Percentiles rank a stretch among this genome's conserved stretches.
Evolutionary conservation across 2,113 vertebrate species (phyloP).

Genomic region (Cyphomyrus discorhynchus): DNA sequence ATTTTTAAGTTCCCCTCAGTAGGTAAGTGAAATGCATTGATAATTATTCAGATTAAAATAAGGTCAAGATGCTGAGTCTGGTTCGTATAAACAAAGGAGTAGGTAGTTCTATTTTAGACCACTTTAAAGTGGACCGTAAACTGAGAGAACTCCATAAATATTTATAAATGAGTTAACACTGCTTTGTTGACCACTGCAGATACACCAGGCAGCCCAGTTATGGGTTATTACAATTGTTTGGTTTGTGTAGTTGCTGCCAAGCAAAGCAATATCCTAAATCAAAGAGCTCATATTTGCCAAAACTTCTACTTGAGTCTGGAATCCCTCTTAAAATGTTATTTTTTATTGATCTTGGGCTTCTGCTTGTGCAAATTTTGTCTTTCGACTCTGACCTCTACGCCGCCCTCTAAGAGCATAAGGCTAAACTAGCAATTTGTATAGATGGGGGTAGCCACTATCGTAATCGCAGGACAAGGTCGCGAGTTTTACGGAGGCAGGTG

Average conservation of each 20-base stretch:
- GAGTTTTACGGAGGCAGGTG: neutral
- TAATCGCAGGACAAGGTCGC: neutral
- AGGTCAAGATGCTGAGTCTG: neutral
- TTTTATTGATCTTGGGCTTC: neutral
- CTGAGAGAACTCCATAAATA: neutral
- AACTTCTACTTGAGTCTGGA: neutral
- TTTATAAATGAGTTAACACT: neutral
- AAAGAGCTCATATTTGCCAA: neutral
- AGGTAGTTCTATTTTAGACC: neutral
- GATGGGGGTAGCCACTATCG: neutral
- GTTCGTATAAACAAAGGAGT: neutral
- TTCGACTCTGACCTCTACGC: neutral
- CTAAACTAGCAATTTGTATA: neutral
- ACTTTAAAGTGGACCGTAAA: neutral
- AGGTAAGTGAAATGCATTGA: neutral
- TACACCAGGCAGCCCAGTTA: neutral
- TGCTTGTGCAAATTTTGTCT: neutral
- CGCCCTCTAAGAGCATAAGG: neutral
- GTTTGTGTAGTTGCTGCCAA: neutral
- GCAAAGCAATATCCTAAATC: neutral
- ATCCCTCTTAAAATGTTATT: neutral
- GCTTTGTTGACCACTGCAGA: neutral
- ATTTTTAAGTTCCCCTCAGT: neutral
- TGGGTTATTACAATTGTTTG: neutral
- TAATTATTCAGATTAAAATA: neutral